Base-by-base conservation (phyloP, 2,113 vertebrate species). In the Ceyx margarethae region DNA sequence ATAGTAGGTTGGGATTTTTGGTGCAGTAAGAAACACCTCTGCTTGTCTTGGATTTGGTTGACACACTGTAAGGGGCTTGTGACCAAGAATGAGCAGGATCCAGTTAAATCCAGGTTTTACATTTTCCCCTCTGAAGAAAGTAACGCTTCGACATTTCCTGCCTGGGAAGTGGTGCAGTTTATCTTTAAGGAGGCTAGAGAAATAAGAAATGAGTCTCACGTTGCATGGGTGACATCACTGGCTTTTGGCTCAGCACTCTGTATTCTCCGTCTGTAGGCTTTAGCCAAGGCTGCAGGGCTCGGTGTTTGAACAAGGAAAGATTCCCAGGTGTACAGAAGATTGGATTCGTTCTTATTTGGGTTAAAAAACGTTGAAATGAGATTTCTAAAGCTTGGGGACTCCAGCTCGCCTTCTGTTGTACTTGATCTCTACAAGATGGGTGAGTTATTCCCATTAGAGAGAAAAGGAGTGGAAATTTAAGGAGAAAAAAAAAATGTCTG, bases 171-270 rank as follows among this genome's bases (percentile, higher is more conserved):
- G 96, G 97, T 97, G 97, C 96, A 90, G 97, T 98, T 98, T 98
- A 95, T 97, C 98, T 98, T 98, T 98, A 98, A 98, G 98, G 97
- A 98, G 97, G 95, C 94, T 83, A 97, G 97, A 97, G 98, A 98
- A 98, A 98, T 98, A 98, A 98, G 98, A 97, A 97, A 98, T 98
- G 98, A 98, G 95, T 96, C 98, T 98, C 98, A 98, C 98, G 98
- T 98, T 98, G 98, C 97, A 98, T 95, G 97, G 97, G 98, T 98
- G 98, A 98, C 98, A 98, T 98, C 98, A 98, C 98, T 98, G 97
- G 97, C 97, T 98, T 97, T 97, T 97, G 97, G 98, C 97, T 97
- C 96, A 96, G 97, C 78, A 94, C 95, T 97, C 96, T 79, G 97
- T 96, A 94, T 97, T 96, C 98, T 97, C 83, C 94, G 96, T 81